Evolutionary conservation across 2,888 invertebrate species (phyloP).

Genomic region (Hartigia nigra): DNA sequence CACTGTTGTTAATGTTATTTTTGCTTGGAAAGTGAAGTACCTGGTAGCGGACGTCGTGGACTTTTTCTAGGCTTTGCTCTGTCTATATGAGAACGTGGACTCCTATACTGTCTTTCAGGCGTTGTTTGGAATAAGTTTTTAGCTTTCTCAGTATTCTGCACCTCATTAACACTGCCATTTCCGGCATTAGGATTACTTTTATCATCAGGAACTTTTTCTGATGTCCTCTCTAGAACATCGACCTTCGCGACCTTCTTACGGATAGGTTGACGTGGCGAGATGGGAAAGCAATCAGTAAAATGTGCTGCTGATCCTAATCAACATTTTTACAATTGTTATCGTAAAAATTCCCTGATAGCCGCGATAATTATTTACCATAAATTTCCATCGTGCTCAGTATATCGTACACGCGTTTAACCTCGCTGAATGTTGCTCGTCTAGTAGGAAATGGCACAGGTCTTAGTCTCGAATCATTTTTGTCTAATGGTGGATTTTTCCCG

Average conservation of each 20-base stretch:
- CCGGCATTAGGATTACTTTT: slow-evolving; percentile 20
- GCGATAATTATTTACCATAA: slow-evolving; percentile 70
- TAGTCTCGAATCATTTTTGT: slow-evolving; percentile 73
- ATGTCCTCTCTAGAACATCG: slow-evolving; percentile 38
- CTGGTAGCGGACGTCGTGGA: slow-evolving; percentile 55
- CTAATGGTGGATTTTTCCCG: slow-evolving; percentile 77
- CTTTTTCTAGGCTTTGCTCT: slow-evolving; percentile 60
- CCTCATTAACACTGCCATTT: slow-evolving; percentile 26
- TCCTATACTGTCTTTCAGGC: slow-evolving; percentile 44
- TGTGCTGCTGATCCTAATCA: slow-evolving; percentile 50
- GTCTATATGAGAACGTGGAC: slow-evolving; percentile 48
- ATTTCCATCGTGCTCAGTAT: slow-evolving; percentile 75
- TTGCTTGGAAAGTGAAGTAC: slow-evolving; percentile 27
- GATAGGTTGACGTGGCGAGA: slow-evolving; percentile 56
- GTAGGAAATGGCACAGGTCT: slow-evolving; percentile 85
- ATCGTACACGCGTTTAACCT: slow-evolving; percentile 80
- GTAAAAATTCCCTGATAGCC: neutral
- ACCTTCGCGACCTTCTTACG: slow-evolving; percentile 47
- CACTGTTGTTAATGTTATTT: neutral
- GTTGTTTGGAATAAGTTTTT: slow-evolving; percentile 31
- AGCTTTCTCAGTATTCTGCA: slow-evolving; percentile 28
- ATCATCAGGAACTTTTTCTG: slow-evolving; percentile 27
- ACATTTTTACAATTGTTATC: neutral
- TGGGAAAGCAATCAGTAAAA: slow-evolving; percentile 55
- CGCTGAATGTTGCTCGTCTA: slow-evolving; percentile 82